Base-by-base conservation (phyloP, 2,888 invertebrate species). In the Auanema freiburgensis region DNA sequence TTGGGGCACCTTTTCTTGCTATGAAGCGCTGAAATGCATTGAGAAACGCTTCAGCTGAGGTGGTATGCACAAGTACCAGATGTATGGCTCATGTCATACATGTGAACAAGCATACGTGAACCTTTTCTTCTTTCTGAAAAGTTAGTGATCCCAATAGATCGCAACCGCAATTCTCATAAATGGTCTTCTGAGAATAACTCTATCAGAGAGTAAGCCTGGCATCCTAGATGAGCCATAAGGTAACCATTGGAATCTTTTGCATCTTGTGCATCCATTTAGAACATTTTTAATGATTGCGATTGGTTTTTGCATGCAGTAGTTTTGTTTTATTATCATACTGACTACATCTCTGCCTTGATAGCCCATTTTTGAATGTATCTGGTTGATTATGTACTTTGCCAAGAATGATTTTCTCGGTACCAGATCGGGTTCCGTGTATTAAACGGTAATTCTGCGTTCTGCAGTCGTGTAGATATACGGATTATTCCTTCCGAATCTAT, bases 61-160 rank as follows among this genome's bases (percentile, higher is more conserved):
- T 10, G 18, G 12, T n/a, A 14, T 51, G 14, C 10, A 51, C 51
- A 12, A 51, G 14, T n/a, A 14, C 51, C 14, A 51, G 51, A n/a
- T 51, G 51, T 51, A 51, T n/a, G 14, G 18, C 14, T 51, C 51
- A 14, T 14, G 51, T 51, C 18, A 51, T 11, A n/a, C 51, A 51
- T 11, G 51, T 51, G 18, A 14, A 51, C 11, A 51, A 18, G 18
- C 51, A 51, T 14, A 51, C 51, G 18, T 51, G 16, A 10, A 51
- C 16, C 11, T 51, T 51, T 11, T 51, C 16, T 11, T n/a, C 18
- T 12, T 51, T n/a, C 11, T 51, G 11, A 11, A n/a, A 14, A 14
- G 14, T 12, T 11, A 10, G 11, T 51, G 51, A 18, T 14, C 51
- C 51, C 16, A 51, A 14, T 11, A 51, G 18, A 51, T 51, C 51